A percentile compares a stretch with the other conserved stretches of the same genome.
These are phyloP conservation scores for Xylocopa sonorina DNA, from an alignment of 1,140 invertebrate species.

Conservation along the genomic window DNA sequence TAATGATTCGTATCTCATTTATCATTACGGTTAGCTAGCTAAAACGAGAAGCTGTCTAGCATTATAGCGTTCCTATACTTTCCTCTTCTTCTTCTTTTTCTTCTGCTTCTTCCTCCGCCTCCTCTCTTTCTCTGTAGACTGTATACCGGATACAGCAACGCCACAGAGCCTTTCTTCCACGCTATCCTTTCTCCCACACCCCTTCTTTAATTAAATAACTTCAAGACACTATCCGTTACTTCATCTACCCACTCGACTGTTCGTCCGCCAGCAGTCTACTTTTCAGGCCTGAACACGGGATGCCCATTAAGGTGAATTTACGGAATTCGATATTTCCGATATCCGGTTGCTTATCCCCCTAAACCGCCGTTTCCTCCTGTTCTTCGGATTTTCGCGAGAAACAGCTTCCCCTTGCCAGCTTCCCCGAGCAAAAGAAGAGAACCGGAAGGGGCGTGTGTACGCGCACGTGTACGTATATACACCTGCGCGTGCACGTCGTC, in stretches of 20 bases:
- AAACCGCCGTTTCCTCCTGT: conserved; percentile 23
- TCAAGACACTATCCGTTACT: conserved; percentile 74
- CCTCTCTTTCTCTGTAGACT: conserved; percentile 11
- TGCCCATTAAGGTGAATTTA: conserved; percentile 77
- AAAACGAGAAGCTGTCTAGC: conserved; percentile 4
- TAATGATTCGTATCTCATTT: conserved; percentile 75
- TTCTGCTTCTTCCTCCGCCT: not conserved
- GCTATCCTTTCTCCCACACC: conserved; percentile 32
- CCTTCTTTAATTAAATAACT: conserved; percentile 79
- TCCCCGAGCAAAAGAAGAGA: not conserved
- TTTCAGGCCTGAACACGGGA: conserved; percentile 73
- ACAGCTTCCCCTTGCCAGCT: not conserved
- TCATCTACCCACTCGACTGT: conserved; percentile 70
- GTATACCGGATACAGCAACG: not conserved
- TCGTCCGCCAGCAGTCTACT: conserved; percentile 64
- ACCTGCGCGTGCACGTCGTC: not conserved
- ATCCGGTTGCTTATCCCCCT: conserved; percentile 54
- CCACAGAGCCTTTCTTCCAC: conserved; percentile 6
- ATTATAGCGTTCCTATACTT: conserved; percentile 15
- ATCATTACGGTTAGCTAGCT: conserved; percentile 58
- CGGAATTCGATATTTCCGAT: conserved; percentile 76
- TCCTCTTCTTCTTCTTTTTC: not conserved
- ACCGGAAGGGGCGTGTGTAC: not conserved
- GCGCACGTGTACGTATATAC: no score
- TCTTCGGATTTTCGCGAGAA: conserved; percentile 35